These are phyloP conservation scores for Crossaster papposus DNA, from an alignment of 53 echinoderm and acorn worm species.

Conservation along the genomic window DNA sequence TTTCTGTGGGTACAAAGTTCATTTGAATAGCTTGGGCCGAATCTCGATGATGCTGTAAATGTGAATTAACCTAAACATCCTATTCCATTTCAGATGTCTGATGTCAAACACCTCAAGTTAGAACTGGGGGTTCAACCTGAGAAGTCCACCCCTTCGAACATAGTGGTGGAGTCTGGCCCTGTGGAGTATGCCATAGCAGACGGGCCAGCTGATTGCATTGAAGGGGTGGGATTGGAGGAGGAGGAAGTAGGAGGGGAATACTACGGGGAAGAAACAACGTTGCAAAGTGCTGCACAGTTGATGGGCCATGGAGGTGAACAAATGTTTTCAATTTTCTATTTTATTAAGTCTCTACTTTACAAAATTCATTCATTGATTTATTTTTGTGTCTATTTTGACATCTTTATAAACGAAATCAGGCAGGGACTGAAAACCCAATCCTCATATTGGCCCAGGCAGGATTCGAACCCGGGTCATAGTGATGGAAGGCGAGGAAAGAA, in stretches of 20 bases:
- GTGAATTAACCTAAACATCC: neutral
- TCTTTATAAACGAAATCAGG: no score
- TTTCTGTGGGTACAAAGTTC: no score
- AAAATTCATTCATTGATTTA: no score
- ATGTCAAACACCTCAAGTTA: constrained; percentile 64
- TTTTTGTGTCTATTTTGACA: no score
- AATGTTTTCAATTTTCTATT: neutral
- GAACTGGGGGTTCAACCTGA: constrained; percentile 37
- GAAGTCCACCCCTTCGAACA: constrained; percentile 42
- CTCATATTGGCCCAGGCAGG: no score
- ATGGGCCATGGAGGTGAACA: constrained; percentile 78
- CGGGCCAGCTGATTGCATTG: neutral
- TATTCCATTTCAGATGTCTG: constrained; percentile 58
- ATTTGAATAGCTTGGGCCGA: no score
- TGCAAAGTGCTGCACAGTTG: constrained; percentile 80
- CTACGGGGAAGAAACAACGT: constrained; percentile 74
- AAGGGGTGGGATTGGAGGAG: constrained; percentile 63
- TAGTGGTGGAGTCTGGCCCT: constrained; percentile 92
- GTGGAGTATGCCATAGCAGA: constrained; percentile 79
- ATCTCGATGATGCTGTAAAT: no score
- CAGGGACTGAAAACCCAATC: no score
- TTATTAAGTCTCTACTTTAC: neutral
- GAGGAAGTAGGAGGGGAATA: constrained; percentile 74
- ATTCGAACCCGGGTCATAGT: no score
- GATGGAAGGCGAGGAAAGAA: no score